These are phyloP conservation scores for Tursiops truncatus DNA, from an alignment of 2,113 vertebrate genomes.

Conservation along the genomic window DNA sequence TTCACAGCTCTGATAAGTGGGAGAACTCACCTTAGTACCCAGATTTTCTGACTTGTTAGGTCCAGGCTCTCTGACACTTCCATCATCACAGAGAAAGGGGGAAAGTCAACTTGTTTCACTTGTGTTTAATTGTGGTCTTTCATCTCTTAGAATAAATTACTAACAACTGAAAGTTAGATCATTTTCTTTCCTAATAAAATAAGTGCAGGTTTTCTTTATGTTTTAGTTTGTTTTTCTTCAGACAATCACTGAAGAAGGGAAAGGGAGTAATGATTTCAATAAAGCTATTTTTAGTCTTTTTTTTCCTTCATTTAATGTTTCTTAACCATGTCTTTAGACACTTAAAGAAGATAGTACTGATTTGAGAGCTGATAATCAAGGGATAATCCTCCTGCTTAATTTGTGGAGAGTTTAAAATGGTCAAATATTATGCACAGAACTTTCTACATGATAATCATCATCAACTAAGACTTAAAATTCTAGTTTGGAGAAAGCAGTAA, in stretches of 20 bases:
- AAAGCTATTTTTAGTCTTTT: conserved; percentile 14
- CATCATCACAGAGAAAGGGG: background rate
- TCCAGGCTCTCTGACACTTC: background rate
- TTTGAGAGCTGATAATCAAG: conserved; percentile 49
- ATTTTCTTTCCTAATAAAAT: conserved; percentile 22
- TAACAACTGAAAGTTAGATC: background rate
- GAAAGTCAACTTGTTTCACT: background rate
- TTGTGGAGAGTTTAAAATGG: conserved; percentile 16
- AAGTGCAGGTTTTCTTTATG: background rate
- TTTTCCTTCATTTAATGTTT: background rate
- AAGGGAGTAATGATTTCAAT: background rate
- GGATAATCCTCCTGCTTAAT: conserved; percentile 45
- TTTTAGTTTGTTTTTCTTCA: background rate
- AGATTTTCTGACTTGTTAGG: background rate
- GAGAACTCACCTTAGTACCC: background rate
- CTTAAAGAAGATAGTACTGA: conserved; percentile 10
- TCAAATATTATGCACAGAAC: conserved; percentile 27
- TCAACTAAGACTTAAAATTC: conserved; percentile 42
- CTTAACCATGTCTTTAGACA: background rate
- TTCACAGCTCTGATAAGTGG: background rate
- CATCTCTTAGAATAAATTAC: background rate
- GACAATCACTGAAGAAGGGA: background rate
- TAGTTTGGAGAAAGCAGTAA: conserved; percentile 58
- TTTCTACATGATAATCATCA: conserved; percentile 15
- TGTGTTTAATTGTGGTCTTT: background rate